Base-by-base conservation (phyloP, 2,113 vertebrate genomes). In the Cyanoramphus novaezelandiae region DNA sequence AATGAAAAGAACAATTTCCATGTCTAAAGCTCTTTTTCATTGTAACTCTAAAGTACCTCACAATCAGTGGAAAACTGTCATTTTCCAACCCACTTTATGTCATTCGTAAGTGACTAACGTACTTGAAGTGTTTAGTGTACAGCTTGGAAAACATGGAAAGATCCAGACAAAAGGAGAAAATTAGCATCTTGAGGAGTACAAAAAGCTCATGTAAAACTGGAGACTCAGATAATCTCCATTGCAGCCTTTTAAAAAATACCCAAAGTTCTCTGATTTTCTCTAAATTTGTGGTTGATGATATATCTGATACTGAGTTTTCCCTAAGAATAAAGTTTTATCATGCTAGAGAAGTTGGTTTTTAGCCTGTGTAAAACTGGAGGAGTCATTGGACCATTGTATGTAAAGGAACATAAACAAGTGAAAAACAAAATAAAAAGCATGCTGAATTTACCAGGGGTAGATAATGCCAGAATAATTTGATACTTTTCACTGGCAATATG, bases 61-160 rank as follows among this genome's bases (percentile, higher is more conserved):
- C 47, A 87, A 87, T 97, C 96, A 94, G 64, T n/a, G 28, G 53
- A 78, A 65, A 82, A 44, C 31, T 94, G 94, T 92, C 94, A 87
- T 89, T 97, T 96, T 86, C 85, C 92, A 91, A 52, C 95, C 85
- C 86, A 94, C 91, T 95, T 90, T 70, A 71, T 93, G 78, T 82
- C 92, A 60, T 70, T 63, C 80, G 70, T 85, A 86, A 96, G 82
- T 90, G 95, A 93, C 80, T 90, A 94, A 91, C 49, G n/a, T 90
- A n/a, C 72, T 74, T 10, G 7, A 95, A 96, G 85, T 92, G 82
- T 92, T 96, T 76, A 78, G 44, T 33, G 82, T 93, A 68, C 87
- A 79, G 50, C 76, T 93, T 86, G 52, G 89, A 93, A 95, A 96
- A 94, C 70, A 77, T 33, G 46, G 87, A 91, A 86, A 76, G 59